Base-by-base conservation (phyloP, 2,797 vertebrate species). In the Scleropages formosus region DNA sequence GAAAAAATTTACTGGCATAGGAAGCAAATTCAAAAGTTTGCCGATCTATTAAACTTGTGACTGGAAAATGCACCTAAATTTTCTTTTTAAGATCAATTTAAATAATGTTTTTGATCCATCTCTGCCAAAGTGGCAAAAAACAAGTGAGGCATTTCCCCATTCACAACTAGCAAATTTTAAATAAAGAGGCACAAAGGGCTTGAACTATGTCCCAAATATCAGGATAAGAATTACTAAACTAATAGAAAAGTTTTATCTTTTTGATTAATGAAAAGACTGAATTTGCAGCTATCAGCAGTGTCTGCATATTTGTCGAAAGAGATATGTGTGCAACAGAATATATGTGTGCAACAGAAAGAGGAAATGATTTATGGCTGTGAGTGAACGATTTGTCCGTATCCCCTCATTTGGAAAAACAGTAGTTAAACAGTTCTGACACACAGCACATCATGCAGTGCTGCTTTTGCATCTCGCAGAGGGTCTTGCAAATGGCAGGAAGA, bases 401-500 rank as follows among this genome's bases (percentile, higher is more conserved):
- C 83, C 85, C 60, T 80, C 39, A 18, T 58, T 72, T 81, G 77
- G 76, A 85, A 67, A 46, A 44, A 82, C 82, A 85, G 86, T 56
- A 78, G 83, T 84, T 93, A 91, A 93, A 92, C 90, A 92, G 89
- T 89, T 93, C 92, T 95, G 94, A 94, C 92, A 87, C 89, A 90
- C 91, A 94, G 91, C 90, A 91, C 87, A 89, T 82, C 78, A 84
- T 84, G 86, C 90, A 89, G 83, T 89, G 86, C 85, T 82, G 87
- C 86, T 70, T 84, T 88, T 82, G 88, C 85, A 91, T 39, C 31
- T 39, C 31, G 86, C 84, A 88, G 87, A 84, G 89, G 88, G 87
- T 91, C 87, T 91, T 94, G 94, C 93, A 93, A 93, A 94, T 88
- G 91, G 91, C 92, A 87, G 90, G 78, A 88, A 92, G 91, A 90